Evolutionary conservation across 1,140 invertebrate genomes (phyloP).

Genomic region (Epicauta chinensis): DNA sequence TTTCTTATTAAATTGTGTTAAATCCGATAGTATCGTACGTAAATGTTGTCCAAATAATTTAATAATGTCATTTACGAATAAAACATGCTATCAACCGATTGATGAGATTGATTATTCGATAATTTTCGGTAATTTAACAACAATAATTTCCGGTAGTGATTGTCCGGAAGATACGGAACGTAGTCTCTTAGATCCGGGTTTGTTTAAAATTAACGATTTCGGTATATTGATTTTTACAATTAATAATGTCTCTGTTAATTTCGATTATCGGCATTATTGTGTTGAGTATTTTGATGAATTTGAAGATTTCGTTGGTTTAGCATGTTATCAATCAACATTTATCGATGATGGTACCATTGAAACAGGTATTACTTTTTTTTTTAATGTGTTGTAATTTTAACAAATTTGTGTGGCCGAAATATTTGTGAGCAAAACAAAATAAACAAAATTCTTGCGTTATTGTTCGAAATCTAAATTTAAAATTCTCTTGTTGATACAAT

Average conservation of each 20-base stretch:
- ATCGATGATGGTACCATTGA: neutral
- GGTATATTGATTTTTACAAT: neutral
- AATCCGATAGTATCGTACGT: neutral
- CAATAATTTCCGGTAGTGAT: neutral
- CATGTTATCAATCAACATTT: neutral
- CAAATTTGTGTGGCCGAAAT: neutral
- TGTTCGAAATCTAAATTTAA: too few species aligned
- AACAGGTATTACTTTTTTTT: slow-evolving; percentile 1
- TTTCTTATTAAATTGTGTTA: too few species aligned
- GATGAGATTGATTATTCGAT: neutral
- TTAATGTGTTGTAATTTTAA: neutral
- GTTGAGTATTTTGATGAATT: slow-evolving; percentile 1
- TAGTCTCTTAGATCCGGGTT: too few species aligned
- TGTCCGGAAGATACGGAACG: neutral
- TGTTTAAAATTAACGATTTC: neutral
- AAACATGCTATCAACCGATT: neutral
- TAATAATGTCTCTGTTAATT: neutral
- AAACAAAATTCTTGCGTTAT: too few species aligned
- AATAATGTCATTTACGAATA: neutral
- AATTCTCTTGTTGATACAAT: too few species aligned
- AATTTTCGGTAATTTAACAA: neutral
- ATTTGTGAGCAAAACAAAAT: too few species aligned
- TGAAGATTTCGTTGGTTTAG: neutral
- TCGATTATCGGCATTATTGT: neutral
- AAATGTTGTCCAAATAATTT: slow-evolving; percentile 5